phyloP scores from a whole-genome alignment of 2,113 vertebrate genomes.

The Brevimyrus niger region DNA sequence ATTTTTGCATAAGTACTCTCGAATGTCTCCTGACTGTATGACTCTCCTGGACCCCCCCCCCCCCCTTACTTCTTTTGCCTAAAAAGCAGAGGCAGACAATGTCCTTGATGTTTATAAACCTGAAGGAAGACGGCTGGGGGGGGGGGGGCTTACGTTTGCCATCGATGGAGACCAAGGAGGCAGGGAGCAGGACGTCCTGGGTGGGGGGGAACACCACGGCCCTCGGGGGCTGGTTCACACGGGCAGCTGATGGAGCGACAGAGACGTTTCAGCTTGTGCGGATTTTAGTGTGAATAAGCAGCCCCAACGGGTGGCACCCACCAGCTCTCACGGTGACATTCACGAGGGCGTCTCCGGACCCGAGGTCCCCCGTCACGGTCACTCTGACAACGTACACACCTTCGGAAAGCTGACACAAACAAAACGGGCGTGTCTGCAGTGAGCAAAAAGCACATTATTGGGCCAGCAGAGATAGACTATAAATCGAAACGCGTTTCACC shows the following conservation, averaged over 20 bases:
- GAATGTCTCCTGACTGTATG: neutral
- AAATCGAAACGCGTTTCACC: slow-evolving; percentile 45
- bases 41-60: neutral
- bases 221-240: slow-evolving; percentile 55
- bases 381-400: slow-evolving; percentile 65
- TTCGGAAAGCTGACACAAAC: slow-evolving; percentile 51
- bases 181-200: slow-evolving; percentile 61
- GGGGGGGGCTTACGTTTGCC: slow-evolving; percentile 62
- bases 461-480: neutral
- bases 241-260: slow-evolving; percentile 38
- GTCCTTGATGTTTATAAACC: neutral
- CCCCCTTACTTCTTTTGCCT: neutral
- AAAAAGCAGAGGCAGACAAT: neutral
- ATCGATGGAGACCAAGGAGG: slow-evolving; percentile 57
- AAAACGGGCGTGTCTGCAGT: neutral
- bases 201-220: slow-evolving; percentile 57
- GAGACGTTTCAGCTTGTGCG: neutral
- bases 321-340: slow-evolving; percentile 69
- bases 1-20: neutral
- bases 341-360: slow-evolving; percentile 65
- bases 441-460: neutral
- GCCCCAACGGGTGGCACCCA: slow-evolving; percentile 30
- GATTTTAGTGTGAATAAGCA: neutral
- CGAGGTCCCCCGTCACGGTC: slow-evolving; percentile 55
- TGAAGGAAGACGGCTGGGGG: neutral